Percentiles rank a stretch among this genome's conserved stretches.
phyloP scores from a whole-genome alignment of 2,888 invertebrate species.

The Pollenia angustigena region DNA sequence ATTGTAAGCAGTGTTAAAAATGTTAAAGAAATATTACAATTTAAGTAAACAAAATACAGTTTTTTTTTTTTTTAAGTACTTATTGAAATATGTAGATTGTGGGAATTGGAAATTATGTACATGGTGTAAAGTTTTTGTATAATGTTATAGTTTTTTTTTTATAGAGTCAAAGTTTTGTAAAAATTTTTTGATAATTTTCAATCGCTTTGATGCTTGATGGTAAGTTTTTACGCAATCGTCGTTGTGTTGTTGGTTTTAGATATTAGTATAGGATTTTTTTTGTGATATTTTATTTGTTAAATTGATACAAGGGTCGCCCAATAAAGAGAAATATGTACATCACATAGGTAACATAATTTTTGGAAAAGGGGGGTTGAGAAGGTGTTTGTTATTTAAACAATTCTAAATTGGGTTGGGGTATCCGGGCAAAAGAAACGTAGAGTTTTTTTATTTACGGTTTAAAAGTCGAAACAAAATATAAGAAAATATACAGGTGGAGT shows the following conservation, averaged over 20 bases:
- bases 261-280: slow-evolving; percentile 62
- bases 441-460: slow-evolving; percentile 63
- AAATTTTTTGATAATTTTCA: slow-evolving; percentile 22
- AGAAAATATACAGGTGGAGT: slow-evolving; percentile 72
- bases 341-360: background rate
- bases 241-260: slow-evolving; percentile 36
- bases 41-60: slow-evolving; percentile 27
- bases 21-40: background rate
- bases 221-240: slow-evolving; percentile 72
- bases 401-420: slow-evolving; percentile 39
- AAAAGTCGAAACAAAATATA: slow-evolving; percentile 64
- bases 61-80: background rate
- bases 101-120: slow-evolving; percentile 11
- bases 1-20: slow-evolving; percentile 33
- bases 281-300: slow-evolving; percentile 42
- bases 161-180: background rate
- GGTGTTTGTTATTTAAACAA: slow-evolving; percentile 27
- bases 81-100: no score
- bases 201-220: slow-evolving; percentile 15
- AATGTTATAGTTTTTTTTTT: no score
- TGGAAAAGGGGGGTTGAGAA: slow-evolving; percentile 9
- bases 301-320: slow-evolving; percentile 49
- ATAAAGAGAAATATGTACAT: slow-evolving; percentile 4
- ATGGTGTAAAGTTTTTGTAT: no score
- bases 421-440: slow-evolving; percentile 48